Base-by-base conservation (phyloP, 2,113 vertebrate genomes). In the Gymnogyps californianus region DNA sequence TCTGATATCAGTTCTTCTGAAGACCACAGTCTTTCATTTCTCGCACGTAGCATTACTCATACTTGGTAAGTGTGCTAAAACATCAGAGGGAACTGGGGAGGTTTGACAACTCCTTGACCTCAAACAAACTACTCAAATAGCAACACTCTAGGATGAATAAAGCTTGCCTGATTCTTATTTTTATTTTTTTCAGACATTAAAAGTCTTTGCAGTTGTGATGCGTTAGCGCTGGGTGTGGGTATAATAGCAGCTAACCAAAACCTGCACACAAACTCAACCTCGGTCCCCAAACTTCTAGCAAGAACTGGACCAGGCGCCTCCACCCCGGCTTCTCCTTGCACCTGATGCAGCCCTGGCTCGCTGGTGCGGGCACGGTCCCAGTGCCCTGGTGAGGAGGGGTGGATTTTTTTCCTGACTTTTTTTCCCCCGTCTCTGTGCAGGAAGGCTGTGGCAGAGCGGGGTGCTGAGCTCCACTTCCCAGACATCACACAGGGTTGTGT, bases 1-100 rank as follows among this genome's bases (percentile, higher is more conserved):
- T 94, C 80, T 81, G 83, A 79, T 89, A 83, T 77, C 77, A 58
- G 69, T 92, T 97, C 93, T 92, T 84, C 91, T 86, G 94, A 92
- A 96, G 77, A 91, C 51, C 87, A 91, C 96, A 84, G 75, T n/a
- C 72, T 95, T 67, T 96, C 91, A 81, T 77, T 90, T 95, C 93
- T 97, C 18, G 32, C 57, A 83, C 22, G 32, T 69, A 83, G 86
- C 36, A 3, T 96, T 83, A 66, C 93, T 87, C 96, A 87, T 40
- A 51, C 67, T 52, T 66, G 62, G 52, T 3, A 31, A 86, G 79
- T 47, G 62, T 58, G 83, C 75, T 90, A 58, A 54, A 90, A 82
- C 83, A 78, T 91, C 91, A 91, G 89, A 91, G 66, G 69, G 77
- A 89, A 20, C 82, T 15, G 70, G 29, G 66, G 71, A 90, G 75